Evolutionary conservation across 2,797 vertebrate genomes (phyloP).

Genomic region (Argyrosomus regius): DNA sequence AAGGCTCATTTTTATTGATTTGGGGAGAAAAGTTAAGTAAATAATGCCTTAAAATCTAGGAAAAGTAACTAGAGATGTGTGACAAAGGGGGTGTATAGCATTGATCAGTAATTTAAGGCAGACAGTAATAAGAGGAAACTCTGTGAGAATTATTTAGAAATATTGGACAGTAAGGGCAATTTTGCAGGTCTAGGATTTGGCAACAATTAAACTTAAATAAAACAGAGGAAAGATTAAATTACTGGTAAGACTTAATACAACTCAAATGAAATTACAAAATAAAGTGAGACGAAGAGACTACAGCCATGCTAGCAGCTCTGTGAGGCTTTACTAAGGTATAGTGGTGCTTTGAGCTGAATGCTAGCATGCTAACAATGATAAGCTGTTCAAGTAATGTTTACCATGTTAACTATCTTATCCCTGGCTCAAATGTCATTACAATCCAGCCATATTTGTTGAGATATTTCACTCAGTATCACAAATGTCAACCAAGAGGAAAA

Average conservation of each 20-base stretch:
- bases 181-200: conserved; percentile 17
- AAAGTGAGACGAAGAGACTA: not conserved
- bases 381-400: not conserved
- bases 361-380: not conserved
- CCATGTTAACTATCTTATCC: not conserved
- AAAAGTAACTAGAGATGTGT: conserved; percentile 7
- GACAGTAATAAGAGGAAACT: conserved; percentile 21
- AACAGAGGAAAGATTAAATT: conserved; percentile 29
- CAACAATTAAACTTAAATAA: conserved; percentile 17
- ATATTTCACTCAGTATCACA: not conserved
- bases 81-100: not conserved
- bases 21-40: not conserved
- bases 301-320: not conserved
- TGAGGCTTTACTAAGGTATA: too few species aligned
- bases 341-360: not conserved
- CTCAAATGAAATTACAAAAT: conserved; percentile 12
- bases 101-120: conserved; percentile 21
- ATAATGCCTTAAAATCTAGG: not conserved
- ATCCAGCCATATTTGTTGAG: not conserved
- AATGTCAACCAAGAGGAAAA: too few species aligned
- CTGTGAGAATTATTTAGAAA: conserved; percentile 21
- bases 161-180: conserved; percentile 23
- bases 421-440: not conserved
- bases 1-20: not conserved
- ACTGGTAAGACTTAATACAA: conserved; percentile 1